Conservation (phyloP, 2,888 invertebrate genomes). For the Cerceris rybyensis region DNA sequence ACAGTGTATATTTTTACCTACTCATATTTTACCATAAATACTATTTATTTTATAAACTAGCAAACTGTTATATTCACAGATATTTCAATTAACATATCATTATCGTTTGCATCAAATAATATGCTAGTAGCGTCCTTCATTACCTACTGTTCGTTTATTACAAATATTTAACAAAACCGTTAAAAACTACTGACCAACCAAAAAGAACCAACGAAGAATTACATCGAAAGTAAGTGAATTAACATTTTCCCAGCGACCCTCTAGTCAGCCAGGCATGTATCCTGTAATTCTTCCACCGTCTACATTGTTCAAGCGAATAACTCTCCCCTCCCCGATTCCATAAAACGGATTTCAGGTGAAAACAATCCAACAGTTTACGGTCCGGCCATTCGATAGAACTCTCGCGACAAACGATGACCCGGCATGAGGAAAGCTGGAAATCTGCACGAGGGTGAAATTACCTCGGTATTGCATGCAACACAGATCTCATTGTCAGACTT, state of each 20-base stretch:
- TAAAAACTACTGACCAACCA: neutral
- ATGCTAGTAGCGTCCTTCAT: no score
- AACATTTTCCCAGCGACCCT: constrained; percentile 41
- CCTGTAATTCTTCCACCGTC: constrained; percentile 28
- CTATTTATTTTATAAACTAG: no score
- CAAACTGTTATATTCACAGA: no score
- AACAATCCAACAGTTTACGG: constrained; percentile 14
- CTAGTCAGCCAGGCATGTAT: constrained; percentile 35
- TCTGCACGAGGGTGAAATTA: constrained; percentile 35
- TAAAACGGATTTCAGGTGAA: constrained; percentile 24
- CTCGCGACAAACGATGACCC: neutral
- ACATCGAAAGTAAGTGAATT: constrained; percentile 10
- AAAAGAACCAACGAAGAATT: constrained; percentile 3
- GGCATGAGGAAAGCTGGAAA: constrained; percentile 7
- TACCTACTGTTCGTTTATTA: neutral
- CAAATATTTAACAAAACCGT: neutral
- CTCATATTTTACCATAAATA: no score
- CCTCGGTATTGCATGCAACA: constrained; percentile 32
- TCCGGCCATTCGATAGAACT: constrained; percentile 21
- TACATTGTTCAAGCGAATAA: constrained; percentile 4
- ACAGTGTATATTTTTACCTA: no score
- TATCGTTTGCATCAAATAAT: no score
- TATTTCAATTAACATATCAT: no score
- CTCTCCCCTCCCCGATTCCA: neutral
- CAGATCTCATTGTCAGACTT: constrained; percentile 1